Evolutionary conservation across 35 echinoderm and acorn worm genomes (phyloP).

Genomic region (Hemicentrotus pulcherrimus): DNA sequence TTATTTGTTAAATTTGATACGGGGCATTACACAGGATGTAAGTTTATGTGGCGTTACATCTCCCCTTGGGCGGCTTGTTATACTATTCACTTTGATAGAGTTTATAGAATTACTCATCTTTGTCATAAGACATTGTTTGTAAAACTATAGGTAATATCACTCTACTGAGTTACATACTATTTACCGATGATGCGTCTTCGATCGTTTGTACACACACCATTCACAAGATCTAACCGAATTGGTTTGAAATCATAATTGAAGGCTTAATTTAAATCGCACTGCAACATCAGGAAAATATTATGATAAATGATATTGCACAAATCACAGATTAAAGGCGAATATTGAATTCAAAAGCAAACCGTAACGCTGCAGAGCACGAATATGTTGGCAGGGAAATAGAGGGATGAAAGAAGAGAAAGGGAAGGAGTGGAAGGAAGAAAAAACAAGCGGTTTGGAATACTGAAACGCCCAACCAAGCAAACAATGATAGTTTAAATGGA

Average conservation of each 20-base stretch:
- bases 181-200: not conserved
- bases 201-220: not conserved
- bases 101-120: not conserved
- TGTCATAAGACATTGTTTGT: not conserved
- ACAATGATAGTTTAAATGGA: too few species aligned
- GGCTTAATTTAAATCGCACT: too few species aligned
- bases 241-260: not conserved
- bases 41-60: conserved; percentile 1
- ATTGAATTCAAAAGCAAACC: not conserved
- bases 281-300: not conserved
- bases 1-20: not conserved
- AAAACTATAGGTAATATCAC: not conserved
- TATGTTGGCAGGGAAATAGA: not conserved
- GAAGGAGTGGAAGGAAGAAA: too few species aligned
- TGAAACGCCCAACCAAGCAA: too few species aligned
- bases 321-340: not conserved
- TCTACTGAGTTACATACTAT: not conserved
- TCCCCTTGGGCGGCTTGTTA: not conserved
- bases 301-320: not conserved
- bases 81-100: not conserved
- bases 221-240: too few species aligned
- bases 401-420: not conserved
- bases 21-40: not conserved
- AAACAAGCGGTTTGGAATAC: too few species aligned
- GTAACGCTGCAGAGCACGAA: not conserved